phyloP scores from a whole-genome alignment of 2,113 vertebrate species.

The Cercopithecus mona region DNA sequence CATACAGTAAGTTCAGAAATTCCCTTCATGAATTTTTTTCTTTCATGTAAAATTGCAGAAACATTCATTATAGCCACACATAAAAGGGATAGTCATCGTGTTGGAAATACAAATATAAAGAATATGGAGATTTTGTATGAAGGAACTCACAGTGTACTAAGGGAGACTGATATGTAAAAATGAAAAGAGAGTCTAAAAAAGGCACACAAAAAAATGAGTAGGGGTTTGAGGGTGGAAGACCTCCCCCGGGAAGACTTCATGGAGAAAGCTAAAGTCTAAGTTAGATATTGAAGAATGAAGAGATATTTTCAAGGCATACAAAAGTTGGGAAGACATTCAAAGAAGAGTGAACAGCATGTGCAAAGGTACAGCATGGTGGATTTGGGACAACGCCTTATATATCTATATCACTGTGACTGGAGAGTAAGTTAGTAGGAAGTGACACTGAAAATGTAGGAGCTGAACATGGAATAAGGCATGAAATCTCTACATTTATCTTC shows the following conservation, averaged over 20 bases:
- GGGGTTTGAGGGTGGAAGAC: not conserved
- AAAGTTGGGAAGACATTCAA: not conserved
- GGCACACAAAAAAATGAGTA: not conserved
- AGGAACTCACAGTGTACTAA: not conserved
- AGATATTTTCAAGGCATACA: not conserved
- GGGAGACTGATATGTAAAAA: not conserved
- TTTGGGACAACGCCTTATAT: not conserved
- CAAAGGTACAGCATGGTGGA: not conserved
- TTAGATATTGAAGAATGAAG: not conserved
- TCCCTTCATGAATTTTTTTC: not conserved
- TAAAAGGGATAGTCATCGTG: not conserved
- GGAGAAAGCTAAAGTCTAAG: not conserved
- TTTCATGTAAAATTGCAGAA: constrained; percentile 15
- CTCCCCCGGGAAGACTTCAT: not conserved
- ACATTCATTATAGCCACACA: not conserved
- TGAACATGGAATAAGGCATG: not conserved
- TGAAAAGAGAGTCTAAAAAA: not conserved
- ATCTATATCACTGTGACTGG: not conserved
- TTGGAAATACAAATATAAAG: not conserved
- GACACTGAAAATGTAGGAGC: not conserved
- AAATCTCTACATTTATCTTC: not conserved
- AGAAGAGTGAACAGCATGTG: not conserved
- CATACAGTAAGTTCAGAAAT: not conserved
- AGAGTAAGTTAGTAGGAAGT: not conserved
- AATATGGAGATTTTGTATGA: not conserved